phyloP scores from a whole-genome alignment of 2,797 vertebrate genomes.

The Enoplosus armatus region DNA sequence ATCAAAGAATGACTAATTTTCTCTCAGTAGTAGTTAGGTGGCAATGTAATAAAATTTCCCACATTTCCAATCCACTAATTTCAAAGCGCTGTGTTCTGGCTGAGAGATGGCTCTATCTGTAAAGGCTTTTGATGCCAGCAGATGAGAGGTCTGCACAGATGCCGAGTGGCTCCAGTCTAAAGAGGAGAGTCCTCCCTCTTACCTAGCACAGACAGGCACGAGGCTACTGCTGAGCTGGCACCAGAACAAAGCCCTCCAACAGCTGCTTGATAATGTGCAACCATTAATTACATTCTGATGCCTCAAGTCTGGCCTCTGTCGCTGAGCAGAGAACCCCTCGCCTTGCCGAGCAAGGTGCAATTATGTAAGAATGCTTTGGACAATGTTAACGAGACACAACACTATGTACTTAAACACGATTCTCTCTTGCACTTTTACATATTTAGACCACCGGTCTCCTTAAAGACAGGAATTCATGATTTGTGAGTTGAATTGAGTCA shows the following conservation, averaged over 20 bases:
- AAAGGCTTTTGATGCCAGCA: slow-evolving; percentile 41
- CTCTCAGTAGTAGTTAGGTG: slow-evolving; percentile 8
- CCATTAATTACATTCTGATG: slow-evolving; percentile 84
- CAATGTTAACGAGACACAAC: slow-evolving; percentile 63
- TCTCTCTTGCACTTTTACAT: slow-evolving; percentile 22
- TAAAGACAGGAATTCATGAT: slow-evolving; percentile 36
- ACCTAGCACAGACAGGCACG: slow-evolving; percentile 62
- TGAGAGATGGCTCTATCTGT: slow-evolving; percentile 37
- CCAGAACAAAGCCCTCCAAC: slow-evolving; percentile 77
- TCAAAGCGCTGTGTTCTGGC: slow-evolving; percentile 16
- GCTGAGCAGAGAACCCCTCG: slow-evolving; percentile 59
- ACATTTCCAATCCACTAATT: slow-evolving; percentile 35
- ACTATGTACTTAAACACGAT: slow-evolving; percentile 39
- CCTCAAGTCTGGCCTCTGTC: slow-evolving; percentile 75
- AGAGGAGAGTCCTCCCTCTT: slow-evolving; percentile 50
- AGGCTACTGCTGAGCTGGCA: slow-evolving; percentile 71
- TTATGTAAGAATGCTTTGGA: slow-evolving; percentile 73
- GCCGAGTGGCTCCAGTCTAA: slow-evolving; percentile 56
- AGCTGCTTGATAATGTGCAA: slow-evolving; percentile 84
- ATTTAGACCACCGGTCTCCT: slow-evolving; percentile 27
- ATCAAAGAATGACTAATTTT: slow-evolving; percentile 28
- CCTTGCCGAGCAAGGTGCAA: slow-evolving; percentile 49
- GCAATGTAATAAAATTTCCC: slow-evolving; percentile 6
- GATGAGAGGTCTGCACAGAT: slow-evolving; percentile 55
- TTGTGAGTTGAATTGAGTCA: slow-evolving; percentile 27